Evolutionary conservation across 2,113 vertebrate genomes (phyloP), one percentile per base, ranked within the genome.

Genomic region (Eptatretus burgeri): DNA sequence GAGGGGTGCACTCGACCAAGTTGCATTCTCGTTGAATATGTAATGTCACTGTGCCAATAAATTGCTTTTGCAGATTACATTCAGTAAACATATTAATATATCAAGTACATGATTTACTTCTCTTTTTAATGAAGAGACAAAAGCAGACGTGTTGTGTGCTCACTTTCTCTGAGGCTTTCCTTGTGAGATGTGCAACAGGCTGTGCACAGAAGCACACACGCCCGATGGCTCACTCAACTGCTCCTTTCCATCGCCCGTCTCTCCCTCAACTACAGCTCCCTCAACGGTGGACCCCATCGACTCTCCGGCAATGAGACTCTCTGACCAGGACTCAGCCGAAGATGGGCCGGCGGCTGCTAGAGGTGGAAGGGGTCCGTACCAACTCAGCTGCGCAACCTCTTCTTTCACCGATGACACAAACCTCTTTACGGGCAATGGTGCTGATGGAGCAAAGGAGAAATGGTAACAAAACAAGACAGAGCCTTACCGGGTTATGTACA

Each of bases 201-300:
- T 60, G 56, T 60, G 56, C 56, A 60, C 56, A n/a, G 56, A 60
- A n/a, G 56, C 56, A 19, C 56, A 60, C 56, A 60, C 56, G 10
- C 56, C 56, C 56, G 56, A 19, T 19, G 56, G 56, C 56, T n/a
- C 56, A 2, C n/a, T 20, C n/a, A 19, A n/a, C 56, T 60, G n/a
- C 56, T 60, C 56, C n/a, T 41, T 41, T 41, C 27, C 27, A 41
- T 41, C 27, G 7, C 27, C 27, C 27, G 27, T 7, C 27, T 41
- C 27, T 41, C 27, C 27, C 27, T 41, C 27, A 41, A 41, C 7
- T 41, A 41, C 27, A 41, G 27, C 27, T 3, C 27, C 27, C 27
- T 41, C 27, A 41, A 41, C 27, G 27, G 27, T 5, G 27, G 3
- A 41, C 27, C 27, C 27, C 27, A 41, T 41, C 27, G 27, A 41